Percentiles rank a stretch among this genome's conserved stretches.
phyloP scores from a whole-genome alignment of 2,888 invertebrate genomes.

The Drosophila lutescens region DNA sequence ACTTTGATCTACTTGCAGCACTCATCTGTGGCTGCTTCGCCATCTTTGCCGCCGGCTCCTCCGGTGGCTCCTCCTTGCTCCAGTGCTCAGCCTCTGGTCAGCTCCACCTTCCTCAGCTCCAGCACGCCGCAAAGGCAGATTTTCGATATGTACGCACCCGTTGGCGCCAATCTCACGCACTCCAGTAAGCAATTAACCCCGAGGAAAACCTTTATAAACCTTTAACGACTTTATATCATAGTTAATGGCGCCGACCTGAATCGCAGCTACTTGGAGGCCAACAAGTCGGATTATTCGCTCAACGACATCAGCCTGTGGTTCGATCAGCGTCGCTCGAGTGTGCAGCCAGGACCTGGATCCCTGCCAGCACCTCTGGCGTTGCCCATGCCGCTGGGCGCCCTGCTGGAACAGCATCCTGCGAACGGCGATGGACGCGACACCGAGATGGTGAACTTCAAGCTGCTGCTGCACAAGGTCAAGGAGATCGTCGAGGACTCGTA shows the following conservation, averaged over 20 bases:
- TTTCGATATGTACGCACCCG: conserved; percentile 54
- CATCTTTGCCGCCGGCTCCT: conserved; percentile 26
- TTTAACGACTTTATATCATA: not conserved
- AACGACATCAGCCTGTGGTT: conserved; percentile 83
- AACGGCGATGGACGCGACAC: conserved; percentile 74
- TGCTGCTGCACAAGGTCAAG: conserved; percentile 82
- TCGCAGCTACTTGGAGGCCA: conserved; percentile 83
- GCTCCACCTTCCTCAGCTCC: conserved; percentile 73
- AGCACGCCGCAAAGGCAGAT: conserved; percentile 82
- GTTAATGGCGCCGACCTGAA: conserved; percentile 84
- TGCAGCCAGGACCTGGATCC: conserved; percentile 25
- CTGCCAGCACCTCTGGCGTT: conserved; percentile 19
- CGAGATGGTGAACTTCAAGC: conserved; percentile 83
- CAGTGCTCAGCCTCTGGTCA: conserved; percentile 64
- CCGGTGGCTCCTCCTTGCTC: conserved; percentile 46
- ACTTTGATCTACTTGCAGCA: not conserved
- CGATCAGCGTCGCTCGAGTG: conserved; percentile 71
- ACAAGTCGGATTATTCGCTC: conserved; percentile 83
- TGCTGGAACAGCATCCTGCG: conserved; percentile 61
- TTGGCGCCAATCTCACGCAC: conserved; percentile 71
- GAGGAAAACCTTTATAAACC: no score
- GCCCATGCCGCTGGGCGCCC: conserved; percentile 49
- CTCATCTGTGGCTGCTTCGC: not conserved
- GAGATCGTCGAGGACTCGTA: conserved; percentile 84
- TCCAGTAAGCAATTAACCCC: conserved; percentile 58